Evolutionary conservation across 2,888 invertebrate genomes (phyloP).

Genomic region (Hoplodrina ambigua): DNA sequence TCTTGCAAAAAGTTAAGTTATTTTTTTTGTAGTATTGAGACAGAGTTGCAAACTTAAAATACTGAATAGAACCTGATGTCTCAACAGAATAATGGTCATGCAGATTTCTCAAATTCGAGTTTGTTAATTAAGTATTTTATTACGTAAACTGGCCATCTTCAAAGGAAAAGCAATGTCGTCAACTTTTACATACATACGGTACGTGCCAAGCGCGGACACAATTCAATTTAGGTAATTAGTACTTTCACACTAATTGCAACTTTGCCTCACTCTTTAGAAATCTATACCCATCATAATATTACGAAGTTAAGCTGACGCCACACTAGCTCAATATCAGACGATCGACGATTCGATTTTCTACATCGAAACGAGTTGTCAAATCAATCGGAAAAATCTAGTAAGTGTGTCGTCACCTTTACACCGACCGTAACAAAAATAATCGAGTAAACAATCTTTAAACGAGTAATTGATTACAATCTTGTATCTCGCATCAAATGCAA

Average conservation of each 20-base stretch:
- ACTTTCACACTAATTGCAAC: slow-evolving; percentile 37
- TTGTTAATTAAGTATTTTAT: slow-evolving; percentile 41
- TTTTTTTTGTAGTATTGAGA: background rate
- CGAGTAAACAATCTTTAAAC: slow-evolving; percentile 22
- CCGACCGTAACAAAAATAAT: slow-evolving; percentile 3
- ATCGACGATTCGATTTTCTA: background rate
- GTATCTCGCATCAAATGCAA: slow-evolving; percentile 15
- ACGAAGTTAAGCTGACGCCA: background rate
- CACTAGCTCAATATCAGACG: background rate
- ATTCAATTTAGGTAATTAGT: slow-evolving; percentile 43
- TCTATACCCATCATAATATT: slow-evolving; percentile 3
- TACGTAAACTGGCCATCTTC: slow-evolving; percentile 33
- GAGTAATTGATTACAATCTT: slow-evolving; percentile 26
- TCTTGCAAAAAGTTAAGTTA: too few species aligned
- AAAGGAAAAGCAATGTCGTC: slow-evolving; percentile 36
- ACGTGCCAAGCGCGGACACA: slow-evolving; percentile 22
- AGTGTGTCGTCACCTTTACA: slow-evolving; percentile 1
- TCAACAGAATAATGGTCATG: slow-evolving; percentile 21
- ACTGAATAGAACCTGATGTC: background rate
- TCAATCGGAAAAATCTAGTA: slow-evolving; percentile 12
- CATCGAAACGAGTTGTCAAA: background rate
- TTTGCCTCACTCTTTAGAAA: slow-evolving; percentile 13
- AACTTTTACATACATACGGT: slow-evolving; percentile 20
- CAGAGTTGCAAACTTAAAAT: background rate
- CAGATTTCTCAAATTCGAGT: slow-evolving; percentile 39